Conservation (phyloP, 2,797 vertebrate genomes). For the Lithobates pipiens region DNA sequence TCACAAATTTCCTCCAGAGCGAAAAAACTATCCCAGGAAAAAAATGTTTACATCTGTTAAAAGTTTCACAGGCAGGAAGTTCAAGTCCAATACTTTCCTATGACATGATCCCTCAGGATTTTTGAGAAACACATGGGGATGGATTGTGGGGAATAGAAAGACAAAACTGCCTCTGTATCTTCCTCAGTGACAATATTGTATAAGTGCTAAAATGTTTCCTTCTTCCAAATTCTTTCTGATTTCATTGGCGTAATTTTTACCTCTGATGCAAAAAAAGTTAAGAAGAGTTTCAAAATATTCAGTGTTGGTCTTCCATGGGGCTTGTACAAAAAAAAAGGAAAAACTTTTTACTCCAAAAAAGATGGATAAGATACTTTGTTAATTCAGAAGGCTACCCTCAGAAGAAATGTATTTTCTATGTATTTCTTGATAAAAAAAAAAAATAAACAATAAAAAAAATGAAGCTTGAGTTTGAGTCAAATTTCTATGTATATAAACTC, state of each 20-base stretch:
- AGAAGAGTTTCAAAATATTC: conserved; percentile 16
- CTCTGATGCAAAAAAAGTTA: conserved; percentile 19
- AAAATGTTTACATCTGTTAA: conserved; percentile 30
- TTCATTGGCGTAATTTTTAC: conserved; percentile 20
- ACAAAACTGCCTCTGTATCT: conserved; percentile 6
- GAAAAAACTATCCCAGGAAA: conserved; percentile 3
- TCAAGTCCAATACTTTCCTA: conserved; percentile 27
- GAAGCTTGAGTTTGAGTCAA: background rate
- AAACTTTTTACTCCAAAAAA: conserved; percentile 28
- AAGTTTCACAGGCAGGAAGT: conserved; percentile 17
- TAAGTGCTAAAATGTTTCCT: conserved; percentile 42
- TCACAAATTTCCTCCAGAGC: background rate
- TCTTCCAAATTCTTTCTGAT: conserved; percentile 12
- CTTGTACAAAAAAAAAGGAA: background rate
- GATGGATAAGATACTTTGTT: conserved; percentile 19
- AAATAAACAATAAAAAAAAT: conserved; percentile 21
- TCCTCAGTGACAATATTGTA: conserved; percentile 22
- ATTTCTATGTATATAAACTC: background rate
- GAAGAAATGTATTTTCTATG: conserved; percentile 52
- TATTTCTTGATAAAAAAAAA: conserved; percentile 48
- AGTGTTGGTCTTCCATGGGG: conserved; percentile 36
- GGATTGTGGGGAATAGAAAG: conserved; percentile 6
- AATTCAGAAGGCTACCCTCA: conserved; percentile 10
- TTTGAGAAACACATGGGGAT: conserved; percentile 40
- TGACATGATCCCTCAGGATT: conserved; percentile 39